phyloP scores from a whole-genome alignment of 2,888 invertebrate species.

The Muschampia plurimacula region DNA sequence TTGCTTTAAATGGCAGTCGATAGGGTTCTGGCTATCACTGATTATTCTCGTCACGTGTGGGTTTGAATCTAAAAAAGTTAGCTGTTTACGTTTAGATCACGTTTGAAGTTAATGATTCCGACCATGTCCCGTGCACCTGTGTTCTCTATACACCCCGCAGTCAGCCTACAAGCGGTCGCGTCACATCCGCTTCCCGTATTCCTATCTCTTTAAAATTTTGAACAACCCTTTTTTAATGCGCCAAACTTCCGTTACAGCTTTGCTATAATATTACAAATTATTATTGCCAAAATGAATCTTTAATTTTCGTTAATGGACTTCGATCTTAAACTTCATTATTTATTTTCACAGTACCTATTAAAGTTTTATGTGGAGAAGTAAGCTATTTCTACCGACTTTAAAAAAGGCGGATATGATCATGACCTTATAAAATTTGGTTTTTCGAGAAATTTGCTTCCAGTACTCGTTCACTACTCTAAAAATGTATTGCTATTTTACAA shows the following conservation, averaged over 20 bases:
- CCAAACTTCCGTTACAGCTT: conserved; percentile 52
- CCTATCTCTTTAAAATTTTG: conserved; percentile 55
- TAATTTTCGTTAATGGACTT: not conserved
- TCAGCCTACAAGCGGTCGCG: conserved; percentile 53
- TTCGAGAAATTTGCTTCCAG: too few species aligned
- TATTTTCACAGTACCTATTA: not conserved
- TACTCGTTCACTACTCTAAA: too few species aligned
- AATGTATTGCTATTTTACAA: too few species aligned
- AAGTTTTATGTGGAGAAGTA: too few species aligned
- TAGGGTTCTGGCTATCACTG: conserved; percentile 20
- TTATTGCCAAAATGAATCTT: conserved; percentile 3
- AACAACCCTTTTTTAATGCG: conserved; percentile 53
- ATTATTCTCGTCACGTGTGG: conserved; percentile 27
- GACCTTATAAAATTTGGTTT: too few species aligned
- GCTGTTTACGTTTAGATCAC: conserved; percentile 55
- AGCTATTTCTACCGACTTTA: too few species aligned
- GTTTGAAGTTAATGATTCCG: conserved; percentile 59
- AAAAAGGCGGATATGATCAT: too few species aligned
- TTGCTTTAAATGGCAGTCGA: conserved; percentile 13
- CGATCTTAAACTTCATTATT: conserved; percentile 13
- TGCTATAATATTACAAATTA: conserved; percentile 40
- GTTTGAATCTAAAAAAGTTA: conserved; percentile 35
- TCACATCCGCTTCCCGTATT: conserved; percentile 80
- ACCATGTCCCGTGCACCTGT: conserved; percentile 65
- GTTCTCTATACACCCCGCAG: conserved; percentile 42